phyloP scores from a whole-genome alignment of 2,797 vertebrate genomes.

The Rhabdophis nuchalis region DNA sequence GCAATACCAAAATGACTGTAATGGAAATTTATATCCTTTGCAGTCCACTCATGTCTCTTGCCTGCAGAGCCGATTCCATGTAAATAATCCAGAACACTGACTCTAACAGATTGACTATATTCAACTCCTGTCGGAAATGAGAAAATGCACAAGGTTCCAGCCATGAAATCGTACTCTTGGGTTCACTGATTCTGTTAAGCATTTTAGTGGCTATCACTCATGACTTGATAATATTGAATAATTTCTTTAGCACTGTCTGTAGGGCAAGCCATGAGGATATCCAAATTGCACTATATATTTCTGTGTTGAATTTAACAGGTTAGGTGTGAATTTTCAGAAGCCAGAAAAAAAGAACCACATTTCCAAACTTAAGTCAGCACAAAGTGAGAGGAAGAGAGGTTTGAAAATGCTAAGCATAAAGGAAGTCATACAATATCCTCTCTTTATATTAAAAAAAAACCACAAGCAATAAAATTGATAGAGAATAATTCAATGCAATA shows the following conservation, averaged over 20 bases:
- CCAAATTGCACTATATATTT: conserved; percentile 15
- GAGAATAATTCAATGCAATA: not conserved
- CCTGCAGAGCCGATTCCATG: conserved; percentile 44
- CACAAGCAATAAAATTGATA: not conserved
- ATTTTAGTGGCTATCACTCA: conserved; percentile 24
- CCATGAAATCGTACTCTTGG: conserved; percentile 1
- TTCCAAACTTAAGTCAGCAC: not conserved
- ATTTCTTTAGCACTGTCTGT: conserved; percentile 22
- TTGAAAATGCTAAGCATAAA: not conserved
- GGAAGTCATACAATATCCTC: not conserved
- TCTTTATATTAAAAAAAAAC: not conserved
- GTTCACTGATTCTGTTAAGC: conserved; percentile 33
- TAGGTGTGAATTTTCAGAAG: not conserved
- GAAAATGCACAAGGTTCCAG: not conserved
- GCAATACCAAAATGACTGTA: conserved; percentile 40
- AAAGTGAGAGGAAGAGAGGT: not conserved
- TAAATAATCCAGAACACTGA: conserved; percentile 56
- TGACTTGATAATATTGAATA: not conserved
- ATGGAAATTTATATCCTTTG: conserved; percentile 57
- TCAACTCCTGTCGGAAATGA: conserved; percentile 16
- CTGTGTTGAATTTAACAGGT: conserved; percentile 1
- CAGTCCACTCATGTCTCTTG: conserved; percentile 37
- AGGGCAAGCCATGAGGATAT: conserved; percentile 17
- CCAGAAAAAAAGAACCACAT: not conserved
- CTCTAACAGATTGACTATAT: conserved; percentile 33